Conservation (phyloP, 1,140 invertebrate genomes). For the Tribolium madens region DNA sequence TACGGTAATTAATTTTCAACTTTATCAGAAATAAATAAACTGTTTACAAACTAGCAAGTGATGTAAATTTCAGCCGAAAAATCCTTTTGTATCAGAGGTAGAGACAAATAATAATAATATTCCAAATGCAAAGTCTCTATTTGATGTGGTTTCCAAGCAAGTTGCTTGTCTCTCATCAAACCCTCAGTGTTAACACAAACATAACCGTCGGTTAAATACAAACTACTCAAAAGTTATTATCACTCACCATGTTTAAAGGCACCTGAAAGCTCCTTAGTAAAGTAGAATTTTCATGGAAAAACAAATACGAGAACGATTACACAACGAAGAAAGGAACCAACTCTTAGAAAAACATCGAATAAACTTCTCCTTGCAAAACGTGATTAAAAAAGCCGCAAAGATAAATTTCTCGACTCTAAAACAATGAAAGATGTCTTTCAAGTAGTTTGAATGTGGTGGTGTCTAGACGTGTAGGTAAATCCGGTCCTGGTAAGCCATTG, state of each 20-base stretch:
- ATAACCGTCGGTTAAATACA: slow-evolving; percentile 5
- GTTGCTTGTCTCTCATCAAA: slow-evolving; percentile 4
- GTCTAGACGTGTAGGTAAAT: slow-evolving; percentile 25
- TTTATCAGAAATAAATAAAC: too few species aligned
- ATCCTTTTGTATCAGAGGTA: neutral
- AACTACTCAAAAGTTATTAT: slow-evolving; percentile 30
- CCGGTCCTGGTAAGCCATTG: slow-evolving; percentile 15
- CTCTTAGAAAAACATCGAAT: neutral
- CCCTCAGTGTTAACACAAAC: slow-evolving; percentile 11
- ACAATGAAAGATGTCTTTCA: neutral
- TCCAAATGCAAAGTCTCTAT: neutral
- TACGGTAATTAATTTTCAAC: neutral
- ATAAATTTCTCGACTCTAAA: neutral
- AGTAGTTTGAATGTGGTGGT: neutral
- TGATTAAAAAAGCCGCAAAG: slow-evolving; percentile 15
- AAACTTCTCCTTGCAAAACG: neutral
- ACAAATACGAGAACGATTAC: slow-evolving; percentile 1
- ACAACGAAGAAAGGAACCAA: neutral
- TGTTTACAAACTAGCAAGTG: too few species aligned
- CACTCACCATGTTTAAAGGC: slow-evolving; percentile 11
- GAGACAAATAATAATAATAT: slow-evolving; percentile 8
- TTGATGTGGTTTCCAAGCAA: slow-evolving; percentile 16
- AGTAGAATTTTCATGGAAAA: neutral
- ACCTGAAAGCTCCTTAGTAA: slow-evolving; percentile 5
- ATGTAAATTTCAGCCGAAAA: neutral